These are phyloP conservation scores for Synanthedon vespiformis DNA, from an alignment of 2,888 invertebrate genomes.

Conservation along the genomic window DNA sequence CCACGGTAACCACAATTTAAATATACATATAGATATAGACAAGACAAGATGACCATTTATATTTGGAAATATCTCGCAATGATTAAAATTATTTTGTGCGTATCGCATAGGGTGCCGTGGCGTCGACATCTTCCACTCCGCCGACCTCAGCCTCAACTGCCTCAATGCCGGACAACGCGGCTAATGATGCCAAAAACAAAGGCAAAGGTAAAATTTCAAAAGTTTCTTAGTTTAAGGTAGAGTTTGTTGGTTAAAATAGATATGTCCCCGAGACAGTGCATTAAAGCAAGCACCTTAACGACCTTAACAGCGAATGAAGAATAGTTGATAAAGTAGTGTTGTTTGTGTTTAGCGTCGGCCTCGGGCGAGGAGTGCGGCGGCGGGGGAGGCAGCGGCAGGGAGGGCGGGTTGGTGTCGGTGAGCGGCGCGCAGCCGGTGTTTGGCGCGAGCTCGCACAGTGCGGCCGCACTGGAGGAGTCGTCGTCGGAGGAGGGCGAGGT, in stretches of 20 bases:
- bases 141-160: constrained; percentile 52
- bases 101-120: constrained; percentile 52
- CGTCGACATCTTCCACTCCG: constrained; percentile 63
- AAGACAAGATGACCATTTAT: background rate
- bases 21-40: too few species aligned
- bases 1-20: constrained; percentile 37
- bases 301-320: background rate
- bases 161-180: constrained; percentile 58
- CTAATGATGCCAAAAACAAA: constrained; percentile 57
- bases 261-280: too few species aligned
- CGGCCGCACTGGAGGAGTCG: constrained; percentile 74
- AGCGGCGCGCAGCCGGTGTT: constrained; percentile 40
- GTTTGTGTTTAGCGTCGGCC: constrained; percentile 27
- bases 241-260: background rate
- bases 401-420: constrained; percentile 49
- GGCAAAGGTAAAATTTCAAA: constrained; percentile 38
- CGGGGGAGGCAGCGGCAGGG: constrained; percentile 19
- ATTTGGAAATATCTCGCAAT: too few species aligned
- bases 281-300: too few species aligned
- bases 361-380: constrained; percentile 44
- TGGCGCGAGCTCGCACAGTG: constrained; percentile 49
- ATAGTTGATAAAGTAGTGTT: background rate
- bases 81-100: background rate
- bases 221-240: too few species aligned
- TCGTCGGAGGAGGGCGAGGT: constrained; percentile 92